Evolutionary conservation across 2,113 vertebrate genomes (phyloP).

Genomic region (Patagioenas fasciata): DNA sequence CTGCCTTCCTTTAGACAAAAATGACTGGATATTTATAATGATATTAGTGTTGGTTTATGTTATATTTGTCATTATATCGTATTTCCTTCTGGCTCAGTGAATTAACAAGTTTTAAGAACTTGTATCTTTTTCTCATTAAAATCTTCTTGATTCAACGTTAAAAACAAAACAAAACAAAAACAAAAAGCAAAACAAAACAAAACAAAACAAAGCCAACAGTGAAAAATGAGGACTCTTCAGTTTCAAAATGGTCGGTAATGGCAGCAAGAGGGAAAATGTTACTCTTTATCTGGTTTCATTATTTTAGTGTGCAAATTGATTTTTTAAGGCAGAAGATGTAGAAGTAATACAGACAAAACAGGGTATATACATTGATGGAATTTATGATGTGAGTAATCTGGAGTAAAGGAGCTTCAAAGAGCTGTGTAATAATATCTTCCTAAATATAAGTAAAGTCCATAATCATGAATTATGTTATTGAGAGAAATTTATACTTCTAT

Average conservation of each 20-base stretch:
- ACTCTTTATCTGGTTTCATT: not conserved
- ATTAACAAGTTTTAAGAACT: not conserved
- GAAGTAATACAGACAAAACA: not conserved
- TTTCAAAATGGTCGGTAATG: not conserved
- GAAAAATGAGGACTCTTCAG: not conserved
- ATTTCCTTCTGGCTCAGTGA: not conserved
- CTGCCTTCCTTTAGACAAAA: not conserved
- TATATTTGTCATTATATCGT: not conserved
- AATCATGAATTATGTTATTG: not conserved
- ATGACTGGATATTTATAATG: not conserved
- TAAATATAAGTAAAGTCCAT: not conserved
- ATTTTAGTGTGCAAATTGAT: not conserved
- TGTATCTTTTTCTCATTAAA: not conserved
- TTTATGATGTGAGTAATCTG: not conserved
- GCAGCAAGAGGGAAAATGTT: not conserved
- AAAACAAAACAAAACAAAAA: not conserved
- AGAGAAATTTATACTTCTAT: not conserved
- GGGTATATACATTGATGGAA: not conserved
- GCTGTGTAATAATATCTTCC: not conserved
- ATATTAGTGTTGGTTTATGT: not conserved
- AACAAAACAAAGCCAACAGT: not conserved
- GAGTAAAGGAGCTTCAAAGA: not conserved
- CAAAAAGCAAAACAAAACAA: not conserved
- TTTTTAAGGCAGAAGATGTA: not conserved
- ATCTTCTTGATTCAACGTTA: not conserved